These are phyloP conservation scores for Propithecus coquereli DNA, from an alignment of 2,113 vertebrate species.

Conservation along the genomic window DNA sequence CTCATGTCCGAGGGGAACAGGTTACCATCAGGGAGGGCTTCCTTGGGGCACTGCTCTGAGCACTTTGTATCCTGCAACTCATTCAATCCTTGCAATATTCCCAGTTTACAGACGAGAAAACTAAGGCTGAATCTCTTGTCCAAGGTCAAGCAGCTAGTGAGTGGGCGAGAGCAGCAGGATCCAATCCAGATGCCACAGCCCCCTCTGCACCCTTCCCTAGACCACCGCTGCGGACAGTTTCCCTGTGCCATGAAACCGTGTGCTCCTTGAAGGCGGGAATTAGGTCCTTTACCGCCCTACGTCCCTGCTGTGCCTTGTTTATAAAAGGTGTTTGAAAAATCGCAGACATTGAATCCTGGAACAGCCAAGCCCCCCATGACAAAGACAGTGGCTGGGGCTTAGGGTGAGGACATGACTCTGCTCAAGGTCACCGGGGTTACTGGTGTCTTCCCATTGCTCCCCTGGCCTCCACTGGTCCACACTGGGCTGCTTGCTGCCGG, in stretches of 20 bases:
- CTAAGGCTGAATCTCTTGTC: not conserved
- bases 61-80: too few species aligned
- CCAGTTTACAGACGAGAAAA: not conserved
- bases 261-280: not conserved
- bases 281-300: not conserved
- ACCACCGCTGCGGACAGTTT: not conserved
- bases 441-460: not conserved
- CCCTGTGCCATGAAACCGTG: not conserved
- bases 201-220: not conserved
- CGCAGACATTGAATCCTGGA: not conserved
- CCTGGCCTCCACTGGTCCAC: not conserved
- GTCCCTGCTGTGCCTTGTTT: not conserved
- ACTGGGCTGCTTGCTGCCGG: not conserved
- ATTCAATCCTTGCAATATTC: not conserved
- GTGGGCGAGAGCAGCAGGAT: not conserved
- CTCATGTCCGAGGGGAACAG: not conserved
- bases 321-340: not conserved
- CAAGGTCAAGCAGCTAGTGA: not conserved
- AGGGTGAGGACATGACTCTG: not conserved
- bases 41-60: not conserved
- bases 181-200: not conserved
- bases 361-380: not conserved
- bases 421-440: not conserved
- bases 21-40: not conserved
- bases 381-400: not conserved